Percentiles rank a stretch among this genome's conserved stretches.
phyloP scores from a whole-genome alignment of 2,113 vertebrate species.

The Gila orcuttii region DNA sequence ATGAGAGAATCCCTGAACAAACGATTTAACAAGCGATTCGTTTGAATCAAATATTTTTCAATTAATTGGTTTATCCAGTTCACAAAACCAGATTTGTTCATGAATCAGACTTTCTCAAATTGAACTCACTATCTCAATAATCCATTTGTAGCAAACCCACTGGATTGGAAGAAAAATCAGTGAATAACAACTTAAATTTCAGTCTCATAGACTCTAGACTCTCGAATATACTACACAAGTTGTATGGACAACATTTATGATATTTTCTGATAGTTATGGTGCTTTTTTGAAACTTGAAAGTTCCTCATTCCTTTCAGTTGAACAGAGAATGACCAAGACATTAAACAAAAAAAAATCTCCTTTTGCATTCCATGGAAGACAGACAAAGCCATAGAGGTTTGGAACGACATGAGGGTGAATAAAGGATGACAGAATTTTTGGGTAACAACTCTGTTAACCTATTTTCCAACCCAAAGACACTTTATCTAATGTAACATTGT shows the following conservation, averaged over 20 bases:
- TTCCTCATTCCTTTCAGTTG: not conserved
- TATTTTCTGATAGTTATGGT: not conserved
- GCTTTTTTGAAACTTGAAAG: not conserved
- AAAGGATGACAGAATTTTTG: not conserved
- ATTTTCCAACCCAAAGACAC: constrained; percentile 1
- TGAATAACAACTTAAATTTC: not conserved
- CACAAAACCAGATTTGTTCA: not conserved
- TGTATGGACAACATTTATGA: not conserved
- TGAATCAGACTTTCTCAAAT: not conserved
- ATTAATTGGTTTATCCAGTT: not conserved
- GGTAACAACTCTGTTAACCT: not conserved
- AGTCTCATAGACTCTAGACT: not conserved
- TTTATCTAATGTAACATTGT: not conserved
- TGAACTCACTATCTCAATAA: not conserved
- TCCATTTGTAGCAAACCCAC: too few species aligned
- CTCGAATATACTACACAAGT: not conserved
- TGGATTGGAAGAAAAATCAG: not conserved
- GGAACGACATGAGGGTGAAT: not conserved
- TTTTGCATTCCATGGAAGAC: not conserved
- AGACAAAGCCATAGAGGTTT: not conserved
- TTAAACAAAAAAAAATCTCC: not conserved
- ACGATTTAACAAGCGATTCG: not conserved
- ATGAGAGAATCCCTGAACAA: not conserved
- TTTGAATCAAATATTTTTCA: not conserved
- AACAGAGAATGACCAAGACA: not conserved